phyloP scores from a whole-genome alignment of 2,888 invertebrate genomes.

The Drosophila rellima region DNA sequence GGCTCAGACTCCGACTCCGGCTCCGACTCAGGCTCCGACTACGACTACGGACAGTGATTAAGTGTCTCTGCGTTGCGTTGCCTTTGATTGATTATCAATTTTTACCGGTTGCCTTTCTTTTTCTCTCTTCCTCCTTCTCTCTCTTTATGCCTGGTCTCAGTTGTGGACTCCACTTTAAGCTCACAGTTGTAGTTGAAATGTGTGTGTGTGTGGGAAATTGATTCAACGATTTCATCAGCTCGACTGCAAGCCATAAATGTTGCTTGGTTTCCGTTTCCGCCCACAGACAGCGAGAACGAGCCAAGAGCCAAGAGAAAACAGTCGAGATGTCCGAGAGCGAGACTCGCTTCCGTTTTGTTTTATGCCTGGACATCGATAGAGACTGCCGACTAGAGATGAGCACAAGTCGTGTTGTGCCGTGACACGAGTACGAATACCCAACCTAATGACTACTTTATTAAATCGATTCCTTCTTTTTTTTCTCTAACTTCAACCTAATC shows the following conservation, averaged over 20 bases:
- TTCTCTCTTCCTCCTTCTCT: neutral
- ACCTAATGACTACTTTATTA: neutral
- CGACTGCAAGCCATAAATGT: constrained; percentile 55
- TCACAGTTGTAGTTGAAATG: constrained; percentile 54
- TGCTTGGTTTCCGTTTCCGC: constrained; percentile 64
- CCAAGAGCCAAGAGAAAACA: neutral
- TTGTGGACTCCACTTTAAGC: constrained; percentile 30
- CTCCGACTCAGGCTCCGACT: constrained; percentile 12
- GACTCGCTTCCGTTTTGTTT: constrained; percentile 64
- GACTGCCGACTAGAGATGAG: constrained; percentile 25
- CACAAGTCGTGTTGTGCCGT: constrained; percentile 33
- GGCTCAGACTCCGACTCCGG: neutral
- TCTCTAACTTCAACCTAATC: constrained; percentile 4
- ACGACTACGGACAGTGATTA: constrained; percentile 71
- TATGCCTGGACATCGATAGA: constrained; percentile 21
- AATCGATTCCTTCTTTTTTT: neutral
- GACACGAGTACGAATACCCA: constrained; percentile 14
- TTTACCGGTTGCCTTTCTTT: constrained; percentile 41
- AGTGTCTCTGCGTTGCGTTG: constrained; percentile 65
- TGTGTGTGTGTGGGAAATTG: constrained; percentile 50
- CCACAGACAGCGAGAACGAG: constrained; percentile 23
- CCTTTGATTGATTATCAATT: constrained; percentile 80
- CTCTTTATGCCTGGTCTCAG: constrained; percentile 11
- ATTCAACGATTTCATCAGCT: constrained; percentile 61
- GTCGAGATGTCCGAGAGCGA: constrained; percentile 16